These are phyloP conservation scores for Sphaerophoria taeniata DNA, from an alignment of 2,888 invertebrate genomes.

Conservation along the genomic window DNA sequence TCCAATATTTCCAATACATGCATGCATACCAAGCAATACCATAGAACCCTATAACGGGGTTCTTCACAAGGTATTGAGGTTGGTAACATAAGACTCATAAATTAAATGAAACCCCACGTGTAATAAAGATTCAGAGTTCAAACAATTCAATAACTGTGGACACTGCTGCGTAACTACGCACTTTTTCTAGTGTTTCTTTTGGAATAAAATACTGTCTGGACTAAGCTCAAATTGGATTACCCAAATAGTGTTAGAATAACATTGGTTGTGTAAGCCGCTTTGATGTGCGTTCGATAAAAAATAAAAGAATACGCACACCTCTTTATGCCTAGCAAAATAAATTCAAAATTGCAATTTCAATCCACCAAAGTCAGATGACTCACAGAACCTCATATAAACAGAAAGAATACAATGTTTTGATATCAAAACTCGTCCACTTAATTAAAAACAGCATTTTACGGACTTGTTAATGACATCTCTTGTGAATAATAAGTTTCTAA, in stretches of 20 bases:
- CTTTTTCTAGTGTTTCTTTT: slow-evolving; percentile 2
- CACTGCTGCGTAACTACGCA: slow-evolving; percentile 63
- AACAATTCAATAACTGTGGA: slow-evolving; percentile 28
- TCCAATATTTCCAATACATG: too few relatives aligned
- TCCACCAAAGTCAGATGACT: slow-evolving; percentile 8
- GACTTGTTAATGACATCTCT: slow-evolving; percentile 26
- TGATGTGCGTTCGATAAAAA: background rate
- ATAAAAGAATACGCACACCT: background rate
- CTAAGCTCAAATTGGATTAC: slow-evolving; percentile 50
- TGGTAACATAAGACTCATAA: slow-evolving; percentile 31
- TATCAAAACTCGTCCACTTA: slow-evolving; percentile 68
- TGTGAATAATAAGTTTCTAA: slow-evolving; percentile 42
- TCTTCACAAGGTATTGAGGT: too few relatives aligned
- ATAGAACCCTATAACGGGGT: too few relatives aligned
- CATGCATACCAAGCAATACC: too few relatives aligned
- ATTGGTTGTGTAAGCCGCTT: background rate
- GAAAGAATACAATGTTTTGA: slow-evolving; percentile 58
- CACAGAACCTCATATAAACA: background rate
- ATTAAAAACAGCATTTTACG: slow-evolving; percentile 62
- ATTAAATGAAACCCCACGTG: slow-evolving; percentile 56
- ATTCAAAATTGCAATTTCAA: slow-evolving; percentile 38
- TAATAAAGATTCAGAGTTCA: slow-evolving; percentile 32
- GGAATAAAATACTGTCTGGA: slow-evolving; percentile 1
- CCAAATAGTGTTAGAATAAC: background rate
- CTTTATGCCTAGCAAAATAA: background rate